Base-by-base conservation (phyloP, 2,797 vertebrate genomes). In the Orestias chungarensis region DNA sequence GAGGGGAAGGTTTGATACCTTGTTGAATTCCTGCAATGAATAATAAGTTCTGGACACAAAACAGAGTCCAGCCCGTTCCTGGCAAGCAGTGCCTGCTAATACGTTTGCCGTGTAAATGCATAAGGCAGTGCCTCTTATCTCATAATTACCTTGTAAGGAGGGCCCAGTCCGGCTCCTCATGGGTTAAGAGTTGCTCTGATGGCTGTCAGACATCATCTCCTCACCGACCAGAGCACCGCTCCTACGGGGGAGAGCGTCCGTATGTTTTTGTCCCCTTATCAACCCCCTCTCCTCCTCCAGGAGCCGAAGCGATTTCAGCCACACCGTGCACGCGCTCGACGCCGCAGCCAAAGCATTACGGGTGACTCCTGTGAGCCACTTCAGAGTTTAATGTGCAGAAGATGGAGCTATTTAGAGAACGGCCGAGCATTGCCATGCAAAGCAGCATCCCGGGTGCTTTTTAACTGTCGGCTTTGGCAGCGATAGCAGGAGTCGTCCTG, bases 381-480 rank as follows among this genome's bases (percentile, higher is more conserved):
- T 83, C 59, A 70, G 76, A 80, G 74, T 79, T 55, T 62, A 73
- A 81, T 78, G 71, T 40, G 70, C 64, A 66, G 57, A 65, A 61
- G 74, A 75, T 6, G 17, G 67, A 76, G 67, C 61, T 70, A 66
- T 81, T 82, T 74, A 62, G 64, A 68, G 81, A 83, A 81, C 66
- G 44, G 72, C 65, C 71, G 62, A 4, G 71, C 79, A 89, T 92
- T 88, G 77, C 85, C 54, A 91, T 90, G 84, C 86, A 1, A 71
- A 59, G 81, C 88, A 33, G 59, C 79, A 70, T 76, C 73, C 46
- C 38, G 64, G 18, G 79, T 85, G 80, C 79, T 31, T 84, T 70
- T 77, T 75, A 65, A 74, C 84, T 79, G 79, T 83, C 84, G 52
- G 85, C 78, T 74, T 70, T 72, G 82, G 79, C 77, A 62, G 71